These are phyloP conservation scores for Pangasius macronema DNA, from an alignment of 2,797 vertebrate genomes.

Conservation along the genomic window DNA sequence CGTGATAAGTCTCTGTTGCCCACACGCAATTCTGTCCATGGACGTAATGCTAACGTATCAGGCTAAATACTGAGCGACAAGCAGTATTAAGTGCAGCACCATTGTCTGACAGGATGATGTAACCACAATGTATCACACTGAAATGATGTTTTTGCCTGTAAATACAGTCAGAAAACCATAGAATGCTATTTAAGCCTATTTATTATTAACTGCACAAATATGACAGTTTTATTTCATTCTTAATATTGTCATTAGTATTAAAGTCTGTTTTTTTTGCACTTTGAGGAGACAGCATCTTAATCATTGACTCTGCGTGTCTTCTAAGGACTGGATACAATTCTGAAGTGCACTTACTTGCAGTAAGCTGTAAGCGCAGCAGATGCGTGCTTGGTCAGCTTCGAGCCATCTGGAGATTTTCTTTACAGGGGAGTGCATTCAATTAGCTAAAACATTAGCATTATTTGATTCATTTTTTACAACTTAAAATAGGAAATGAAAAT, in stretches of 20 bases:
- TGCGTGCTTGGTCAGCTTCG: neutral
- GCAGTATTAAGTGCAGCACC: neutral
- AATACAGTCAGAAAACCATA: neutral
- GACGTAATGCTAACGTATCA: neutral
- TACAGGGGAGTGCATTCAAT: neutral
- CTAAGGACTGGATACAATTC: neutral
- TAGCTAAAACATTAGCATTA: neutral
- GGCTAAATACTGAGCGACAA: neutral
- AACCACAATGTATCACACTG: neutral
- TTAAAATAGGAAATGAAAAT: neutral
- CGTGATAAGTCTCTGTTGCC: too few species aligned
- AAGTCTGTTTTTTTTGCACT: neutral
- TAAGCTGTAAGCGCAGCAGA: neutral
- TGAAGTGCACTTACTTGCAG: neutral
- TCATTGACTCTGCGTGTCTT: neutral
- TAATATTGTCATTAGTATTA: neutral
- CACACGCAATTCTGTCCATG: neutral
- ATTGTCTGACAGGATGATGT: neutral
- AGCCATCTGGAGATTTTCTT: neutral
- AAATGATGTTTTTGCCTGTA: neutral
- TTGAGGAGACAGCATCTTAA: neutral
- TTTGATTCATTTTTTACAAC: neutral
- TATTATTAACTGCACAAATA: neutral
- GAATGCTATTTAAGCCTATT: neutral
- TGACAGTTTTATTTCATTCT: neutral